Evolutionary conservation across 2,113 vertebrate genomes (phyloP).

Genomic region (Leucosticte australis): DNA sequence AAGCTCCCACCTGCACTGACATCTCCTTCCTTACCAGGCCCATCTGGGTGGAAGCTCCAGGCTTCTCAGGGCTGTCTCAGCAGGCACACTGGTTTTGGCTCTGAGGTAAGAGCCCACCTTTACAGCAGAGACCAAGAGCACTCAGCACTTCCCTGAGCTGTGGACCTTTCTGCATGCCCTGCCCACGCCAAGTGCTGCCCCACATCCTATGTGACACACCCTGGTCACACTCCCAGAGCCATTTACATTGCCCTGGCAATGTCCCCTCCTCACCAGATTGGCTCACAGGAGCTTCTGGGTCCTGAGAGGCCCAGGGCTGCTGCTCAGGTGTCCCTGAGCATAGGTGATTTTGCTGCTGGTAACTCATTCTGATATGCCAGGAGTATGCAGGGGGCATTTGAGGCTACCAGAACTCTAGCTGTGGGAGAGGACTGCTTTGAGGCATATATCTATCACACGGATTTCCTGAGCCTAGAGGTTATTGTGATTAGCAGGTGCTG

Average conservation of each 20-base stretch:
- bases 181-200: neutral
- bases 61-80: neutral
- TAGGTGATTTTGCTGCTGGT: neutral
- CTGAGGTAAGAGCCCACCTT: too few species aligned
- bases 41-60: neutral
- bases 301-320: neutral
- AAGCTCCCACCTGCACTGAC: neutral
- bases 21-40: neutral
- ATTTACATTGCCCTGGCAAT: neutral
- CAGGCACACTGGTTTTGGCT: neutral
- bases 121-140: neutral
- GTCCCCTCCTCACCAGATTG: neutral
- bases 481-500: neutral
- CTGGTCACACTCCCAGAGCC: neutral
- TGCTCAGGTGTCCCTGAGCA: neutral
- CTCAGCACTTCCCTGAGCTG: neutral
- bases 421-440: neutral
- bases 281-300: neutral
- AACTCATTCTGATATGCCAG: neutral
- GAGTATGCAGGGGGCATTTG: neutral
- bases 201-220: fast-evolving
- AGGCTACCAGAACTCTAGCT: neutral
- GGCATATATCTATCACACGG: neutral
- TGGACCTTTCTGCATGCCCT: fast-evolving
- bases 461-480: neutral